Evolutionary conservation across 2,888 invertebrate species (phyloP), one percentile per base, ranked within the genome.

Genomic region (Caenorhabditis sp.): DNA sequence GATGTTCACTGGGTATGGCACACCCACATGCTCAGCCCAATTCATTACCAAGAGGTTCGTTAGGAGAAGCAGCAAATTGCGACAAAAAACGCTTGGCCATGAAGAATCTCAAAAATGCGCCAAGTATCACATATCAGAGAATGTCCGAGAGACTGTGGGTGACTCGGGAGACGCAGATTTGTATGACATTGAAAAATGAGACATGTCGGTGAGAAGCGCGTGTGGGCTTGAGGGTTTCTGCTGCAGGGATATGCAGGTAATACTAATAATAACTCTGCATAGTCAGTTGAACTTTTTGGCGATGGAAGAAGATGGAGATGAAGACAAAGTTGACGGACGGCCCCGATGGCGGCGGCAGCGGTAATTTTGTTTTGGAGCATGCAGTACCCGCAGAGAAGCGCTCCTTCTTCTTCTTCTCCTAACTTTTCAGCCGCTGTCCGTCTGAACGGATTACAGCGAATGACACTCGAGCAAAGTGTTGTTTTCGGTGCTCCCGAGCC

Each of bases 1-100:
- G 93, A 93, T 83, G 92, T 93, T 15, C 92, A 93, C 78, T 93
- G 93, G 93, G 90, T 93, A 6, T 93, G 93, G 93, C 93, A 93
- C 83, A 92, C 92, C 50, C 88, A 90, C 68, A 90, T 90, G 90
- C 76, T 90, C 28, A 87, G 88, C 74, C 90, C 90, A 8, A 79
- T 85, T 24, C 83, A 86, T 61, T 90, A 90, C 64, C 83, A 89
- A 56, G 82, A 87, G 71, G 85, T 88, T 44, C 62, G 72, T 76
- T 62, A 37, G n/a, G n/a, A n/a, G n/a, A n/a, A n/a, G n/a, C n/a
- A n/a, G n/a, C n/a, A n/a, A n/a, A n/a, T n/a, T n/a, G n/a, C n/a
- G 28, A 28, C 24, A 26, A 13, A 6, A 24, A n/a, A n/a, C 20
- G 15, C 47, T 60, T 69, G 58, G 50, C 70, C 22, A 51, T 35